phyloP scores from a whole-genome alignment of 2,797 vertebrate genomes.

The Tapera naevia region DNA sequence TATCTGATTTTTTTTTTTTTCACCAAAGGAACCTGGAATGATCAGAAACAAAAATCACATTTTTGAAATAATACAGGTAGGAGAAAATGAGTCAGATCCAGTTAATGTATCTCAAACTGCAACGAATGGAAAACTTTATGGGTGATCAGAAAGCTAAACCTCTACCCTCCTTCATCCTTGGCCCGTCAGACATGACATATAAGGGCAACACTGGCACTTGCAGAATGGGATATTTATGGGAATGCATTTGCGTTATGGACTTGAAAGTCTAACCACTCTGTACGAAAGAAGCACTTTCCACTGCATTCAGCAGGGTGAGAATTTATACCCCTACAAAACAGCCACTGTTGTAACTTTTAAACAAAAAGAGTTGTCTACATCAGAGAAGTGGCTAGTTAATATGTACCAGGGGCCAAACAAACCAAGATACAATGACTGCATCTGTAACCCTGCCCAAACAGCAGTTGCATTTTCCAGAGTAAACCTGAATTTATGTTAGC shows the following conservation, averaged over 20 bases:
- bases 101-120: background rate
- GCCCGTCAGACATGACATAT: background rate
- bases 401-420: conserved; percentile 23
- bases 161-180: background rate
- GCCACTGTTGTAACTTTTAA: background rate
- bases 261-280: background rate
- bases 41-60: background rate
- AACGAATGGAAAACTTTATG: background rate
- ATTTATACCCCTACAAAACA: background rate
- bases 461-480: background rate
- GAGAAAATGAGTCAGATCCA: background rate
- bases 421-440: background rate
- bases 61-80: background rate
- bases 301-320: background rate
- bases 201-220: background rate
- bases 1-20: background rate
- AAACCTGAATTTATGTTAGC: conserved; percentile 18
- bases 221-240: background rate
- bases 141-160: background rate
- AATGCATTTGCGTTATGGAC: background rate
- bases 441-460: background rate
- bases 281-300: background rate
- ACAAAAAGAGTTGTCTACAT: background rate
- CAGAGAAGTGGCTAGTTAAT: background rate
- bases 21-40: background rate